Conservation (phyloP, 1,140 invertebrate genomes). For the Eupristina koningsbergeri region DNA sequence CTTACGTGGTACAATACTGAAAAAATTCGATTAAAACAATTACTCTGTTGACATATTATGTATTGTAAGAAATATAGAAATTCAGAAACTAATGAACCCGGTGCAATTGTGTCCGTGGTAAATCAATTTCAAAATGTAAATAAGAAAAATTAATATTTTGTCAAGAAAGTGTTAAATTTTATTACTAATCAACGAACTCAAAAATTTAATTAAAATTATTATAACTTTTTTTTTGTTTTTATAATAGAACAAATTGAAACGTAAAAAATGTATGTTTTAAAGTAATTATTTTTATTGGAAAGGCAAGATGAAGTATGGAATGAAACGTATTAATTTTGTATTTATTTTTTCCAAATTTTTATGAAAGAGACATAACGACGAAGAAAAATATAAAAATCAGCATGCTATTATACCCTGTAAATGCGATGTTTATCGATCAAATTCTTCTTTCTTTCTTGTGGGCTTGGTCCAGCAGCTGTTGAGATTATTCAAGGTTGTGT, state of each 20-base stretch:
- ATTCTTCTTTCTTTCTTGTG: slow-evolving; percentile 24
- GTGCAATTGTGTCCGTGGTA: not conserved
- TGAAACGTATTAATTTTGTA: not conserved
- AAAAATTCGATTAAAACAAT: not conserved
- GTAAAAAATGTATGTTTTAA: not conserved
- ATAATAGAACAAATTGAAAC: not conserved
- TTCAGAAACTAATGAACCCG: not conserved
- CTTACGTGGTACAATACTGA: not conserved
- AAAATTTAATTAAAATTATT: not conserved
- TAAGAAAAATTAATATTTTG: not conserved
- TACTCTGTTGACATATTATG: not conserved
- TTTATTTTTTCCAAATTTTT: not conserved
- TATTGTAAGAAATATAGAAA: not conserved
- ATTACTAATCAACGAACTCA: not conserved
- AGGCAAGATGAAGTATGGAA: not conserved
- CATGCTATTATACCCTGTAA: slow-evolving; percentile 28
- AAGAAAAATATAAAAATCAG: slow-evolving; percentile 20
- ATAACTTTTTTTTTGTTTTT: not conserved
- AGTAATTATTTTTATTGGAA: not conserved
- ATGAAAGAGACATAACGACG: not conserved
- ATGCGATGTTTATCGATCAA: not conserved
- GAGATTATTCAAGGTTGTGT: slow-evolving; percentile 75
- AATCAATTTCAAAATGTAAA: slow-evolving; percentile 10
- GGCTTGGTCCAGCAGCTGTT: slow-evolving; percentile 66
- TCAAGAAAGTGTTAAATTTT: not conserved